phyloP scores from a whole-genome alignment of 2,113 vertebrate genomes.

The Lophotis ruficrista region DNA sequence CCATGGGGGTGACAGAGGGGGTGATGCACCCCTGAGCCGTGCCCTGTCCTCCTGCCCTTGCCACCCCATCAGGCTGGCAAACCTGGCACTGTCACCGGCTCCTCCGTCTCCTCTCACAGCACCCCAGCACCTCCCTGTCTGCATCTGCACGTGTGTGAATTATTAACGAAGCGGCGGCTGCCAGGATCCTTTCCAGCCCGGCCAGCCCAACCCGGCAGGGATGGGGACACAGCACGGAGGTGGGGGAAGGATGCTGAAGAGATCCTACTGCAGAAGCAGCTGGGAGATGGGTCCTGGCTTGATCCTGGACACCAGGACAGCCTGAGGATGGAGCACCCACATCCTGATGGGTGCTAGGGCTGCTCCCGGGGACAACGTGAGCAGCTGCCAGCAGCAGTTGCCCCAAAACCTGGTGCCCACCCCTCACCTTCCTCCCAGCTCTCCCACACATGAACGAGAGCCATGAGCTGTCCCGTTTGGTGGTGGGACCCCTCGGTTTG shows the following conservation, averaged over 20 bases:
- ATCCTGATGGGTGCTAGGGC: not conserved
- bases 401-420: not conserved
- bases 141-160: not conserved
- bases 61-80: not conserved
- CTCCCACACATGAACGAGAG: rapidly evolving
- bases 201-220: not conserved
- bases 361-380: rapidly evolving
- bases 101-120: not conserved
- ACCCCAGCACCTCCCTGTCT: not conserved
- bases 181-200: not conserved
- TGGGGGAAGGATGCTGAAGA: not conserved
- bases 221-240: rapidly evolving
- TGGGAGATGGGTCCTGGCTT: not conserved
- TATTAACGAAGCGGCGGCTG: not conserved
- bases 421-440: not conserved
- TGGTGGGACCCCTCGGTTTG: rapidly evolving
- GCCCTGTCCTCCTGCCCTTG: not conserved
- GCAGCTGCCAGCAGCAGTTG: not conserved
- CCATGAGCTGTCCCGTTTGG: not conserved
- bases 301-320: not conserved
- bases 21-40: rapidly evolving
- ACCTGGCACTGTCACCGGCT: not conserved
- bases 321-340: not conserved
- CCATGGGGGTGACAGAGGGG: rapidly evolving
- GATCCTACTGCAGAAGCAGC: not conserved